A percentile compares a stretch with the other conserved stretches of the same genome.
These are phyloP conservation scores for Rutilus rutilus DNA, from an alignment of 2,113 vertebrate species.

Conservation along the genomic window DNA sequence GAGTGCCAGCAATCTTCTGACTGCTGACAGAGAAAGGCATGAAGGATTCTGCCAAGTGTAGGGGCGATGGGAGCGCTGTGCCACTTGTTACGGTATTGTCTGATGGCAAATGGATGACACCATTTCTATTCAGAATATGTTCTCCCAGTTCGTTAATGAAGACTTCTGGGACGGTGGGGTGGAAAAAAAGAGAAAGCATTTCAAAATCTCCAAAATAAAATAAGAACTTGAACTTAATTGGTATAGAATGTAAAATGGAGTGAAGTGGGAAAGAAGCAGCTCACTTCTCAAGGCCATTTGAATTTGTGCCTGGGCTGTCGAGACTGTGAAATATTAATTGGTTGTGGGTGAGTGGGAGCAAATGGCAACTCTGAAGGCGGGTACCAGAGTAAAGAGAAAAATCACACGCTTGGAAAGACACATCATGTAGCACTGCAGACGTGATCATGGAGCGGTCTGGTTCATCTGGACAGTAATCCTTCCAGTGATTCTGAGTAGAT, in stretches of 20 bases:
- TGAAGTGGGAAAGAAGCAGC: slow-evolving; percentile 16
- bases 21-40: slow-evolving; percentile 3
- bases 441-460: slow-evolving; percentile 49
- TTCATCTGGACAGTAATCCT: slow-evolving; percentile 46
- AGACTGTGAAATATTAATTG: slow-evolving; percentile 53
- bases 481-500: slow-evolving; percentile 17
- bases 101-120: slow-evolving; percentile 14
- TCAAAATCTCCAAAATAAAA: slow-evolving; percentile 51
- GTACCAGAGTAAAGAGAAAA: slow-evolving; percentile 11
- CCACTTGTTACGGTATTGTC: slow-evolving; percentile 20
- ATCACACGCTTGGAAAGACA: slow-evolving; percentile 52
- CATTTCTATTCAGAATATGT: slow-evolving; percentile 57
- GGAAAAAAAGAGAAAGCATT: slow-evolving; percentile 49
- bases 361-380: slow-evolving; percentile 47
- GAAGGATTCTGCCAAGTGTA: neutral
- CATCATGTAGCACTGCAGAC: slow-evolving; percentile 42
- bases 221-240: slow-evolving; percentile 57
- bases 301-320: slow-evolving; percentile 43
- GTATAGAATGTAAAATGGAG: slow-evolving; percentile 56
- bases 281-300: slow-evolving; percentile 55
- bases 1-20: slow-evolving; percentile 31
- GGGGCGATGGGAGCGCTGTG: neutral
- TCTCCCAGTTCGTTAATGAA: slow-evolving; percentile 61
- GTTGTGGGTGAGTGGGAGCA: slow-evolving; percentile 47
- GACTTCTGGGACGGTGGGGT: slow-evolving; percentile 56